Evolutionary conservation across 1,140 invertebrate genomes (phyloP).

Genomic region (Hyposmocoma kahamanoa): DNA sequence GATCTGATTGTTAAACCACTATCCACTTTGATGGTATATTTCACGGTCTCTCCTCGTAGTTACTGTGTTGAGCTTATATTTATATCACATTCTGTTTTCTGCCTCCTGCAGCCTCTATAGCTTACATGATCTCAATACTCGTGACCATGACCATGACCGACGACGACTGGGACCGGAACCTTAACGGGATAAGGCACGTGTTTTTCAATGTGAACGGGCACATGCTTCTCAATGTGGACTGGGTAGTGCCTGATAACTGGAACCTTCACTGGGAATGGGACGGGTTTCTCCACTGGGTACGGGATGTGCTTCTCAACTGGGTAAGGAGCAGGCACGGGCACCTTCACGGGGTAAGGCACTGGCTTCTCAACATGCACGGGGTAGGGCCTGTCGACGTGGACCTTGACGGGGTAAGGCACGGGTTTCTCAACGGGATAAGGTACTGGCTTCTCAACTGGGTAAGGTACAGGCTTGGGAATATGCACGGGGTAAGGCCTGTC

Average conservation of each 20-base stretch:
- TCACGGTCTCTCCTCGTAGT: conserved; percentile 30
- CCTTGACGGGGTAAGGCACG: conserved; percentile 78
- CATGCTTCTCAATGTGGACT: conserved; percentile 75
- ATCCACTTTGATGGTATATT: conserved; percentile 33
- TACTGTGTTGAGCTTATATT: conserved; percentile 59
- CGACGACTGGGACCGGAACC: conserved; percentile 74
- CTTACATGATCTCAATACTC: conserved; percentile 66
- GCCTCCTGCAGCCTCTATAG: conserved; percentile 68
- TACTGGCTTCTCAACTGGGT: conserved; percentile 79
- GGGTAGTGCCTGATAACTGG: conserved; percentile 76
- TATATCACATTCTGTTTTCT: conserved; percentile 67
- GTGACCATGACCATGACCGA: conserved; percentile 61
- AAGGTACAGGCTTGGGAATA: conserved; percentile 78
- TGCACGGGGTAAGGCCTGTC: conserved; percentile 84
- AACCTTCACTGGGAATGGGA: conserved; percentile 76
- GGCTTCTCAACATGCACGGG: conserved; percentile 75
- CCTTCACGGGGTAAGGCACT: conserved; percentile 74
- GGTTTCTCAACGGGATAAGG: conserved; percentile 81
- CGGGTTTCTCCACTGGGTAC: conserved; percentile 75
- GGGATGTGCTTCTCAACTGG: conserved; percentile 74
- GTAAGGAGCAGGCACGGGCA: conserved; percentile 70
- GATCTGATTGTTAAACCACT: conserved; percentile 38
- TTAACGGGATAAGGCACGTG: conserved; percentile 76
- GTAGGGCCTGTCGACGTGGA: conserved; percentile 75
- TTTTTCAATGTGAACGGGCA: conserved; percentile 75